Base-by-base conservation (phyloP, 2,797 vertebrate species). In the Menidia menidia region DNA sequence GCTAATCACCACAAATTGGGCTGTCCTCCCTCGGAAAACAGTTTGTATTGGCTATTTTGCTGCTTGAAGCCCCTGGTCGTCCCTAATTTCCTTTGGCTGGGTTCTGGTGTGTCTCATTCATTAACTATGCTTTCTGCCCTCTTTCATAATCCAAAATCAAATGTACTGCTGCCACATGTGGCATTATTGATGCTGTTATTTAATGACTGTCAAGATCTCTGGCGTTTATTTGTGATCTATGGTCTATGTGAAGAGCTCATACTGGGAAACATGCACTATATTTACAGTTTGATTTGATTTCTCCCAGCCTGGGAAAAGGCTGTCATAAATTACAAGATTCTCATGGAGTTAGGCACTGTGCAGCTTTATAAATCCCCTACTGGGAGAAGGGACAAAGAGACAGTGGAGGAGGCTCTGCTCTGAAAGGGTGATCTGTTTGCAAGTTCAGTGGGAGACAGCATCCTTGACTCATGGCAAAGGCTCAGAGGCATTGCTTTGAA, bases 241-340 rank as follows among this genome's bases (percentile, higher is more conserved):
- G 30, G 68, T 48, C 65, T 60, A 59, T 60, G 83, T 78, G 74
- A 77, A 62, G 71, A 83, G 75, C 85, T 74, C 75, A 71, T 78
- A 87, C 78, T 89, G 80, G 83, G 85, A 86, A 92, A 85, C 80
- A 84, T 82, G 84, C 67, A 72, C 76, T 85, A 73, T 88, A 87
- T 93, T 93, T 90, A 89, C 81, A 76, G 88, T 86, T 82, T 92
- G 86, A 93, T 92, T 92, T 81, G 77, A 93, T 92, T 93, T 83
- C 81, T 82, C 65, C 60, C 85, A 74, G 84, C 84, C 80, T 68
- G 85, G 78, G 75, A 89, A 87, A 89, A 85, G 75, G 71, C 80
- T 86, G 82, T 82, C 66, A 78, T 92, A 89, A 93, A 91, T 92
- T 85, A 88, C 82, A 77, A 74, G 75, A 85, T 84, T 84, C 64